phyloP scores from a whole-genome alignment of 2,888 invertebrate species.

The Rhaphigaster nebulosa region DNA sequence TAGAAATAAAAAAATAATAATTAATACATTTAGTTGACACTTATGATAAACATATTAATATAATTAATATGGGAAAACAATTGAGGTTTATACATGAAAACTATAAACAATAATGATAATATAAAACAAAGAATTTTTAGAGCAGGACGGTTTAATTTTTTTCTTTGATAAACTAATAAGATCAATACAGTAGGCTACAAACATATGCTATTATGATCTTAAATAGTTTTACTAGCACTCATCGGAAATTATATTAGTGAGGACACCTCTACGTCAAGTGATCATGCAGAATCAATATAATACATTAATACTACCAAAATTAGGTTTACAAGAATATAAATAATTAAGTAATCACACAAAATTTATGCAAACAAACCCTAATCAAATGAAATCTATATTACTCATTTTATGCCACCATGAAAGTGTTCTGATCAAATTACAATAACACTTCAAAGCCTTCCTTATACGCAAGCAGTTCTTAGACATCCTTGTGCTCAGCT shows the following conservation, averaged over 20 bases:
- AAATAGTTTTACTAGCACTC: background rate
- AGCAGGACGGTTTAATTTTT: background rate
- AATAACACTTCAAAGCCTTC: too few relatives aligned
- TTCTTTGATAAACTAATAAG: background rate
- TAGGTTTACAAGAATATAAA: too few relatives aligned
- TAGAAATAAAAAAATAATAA: background rate
- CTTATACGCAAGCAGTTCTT: too few relatives aligned
- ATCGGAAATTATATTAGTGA: background rate
- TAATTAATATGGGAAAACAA: background rate
- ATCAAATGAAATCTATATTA: background rate
- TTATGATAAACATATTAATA: background rate
- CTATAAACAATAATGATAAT: background rate
- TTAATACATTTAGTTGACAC: background rate
- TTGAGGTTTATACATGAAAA: background rate
- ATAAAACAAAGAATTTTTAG: background rate
- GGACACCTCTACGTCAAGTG: background rate
- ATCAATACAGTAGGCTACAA: background rate
- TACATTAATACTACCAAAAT: too few relatives aligned
- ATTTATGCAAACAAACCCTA: too few relatives aligned
- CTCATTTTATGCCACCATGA: too few relatives aligned
- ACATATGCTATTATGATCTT: background rate
- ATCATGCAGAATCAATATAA: background rate
- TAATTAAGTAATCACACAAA: too few relatives aligned
- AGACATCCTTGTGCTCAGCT: too few relatives aligned
- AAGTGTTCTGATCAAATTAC: background rate